Evolutionary conservation across 2,888 invertebrate species (phyloP), one percentile per base, ranked within the genome.

Genomic region (Cephus runcator): DNA sequence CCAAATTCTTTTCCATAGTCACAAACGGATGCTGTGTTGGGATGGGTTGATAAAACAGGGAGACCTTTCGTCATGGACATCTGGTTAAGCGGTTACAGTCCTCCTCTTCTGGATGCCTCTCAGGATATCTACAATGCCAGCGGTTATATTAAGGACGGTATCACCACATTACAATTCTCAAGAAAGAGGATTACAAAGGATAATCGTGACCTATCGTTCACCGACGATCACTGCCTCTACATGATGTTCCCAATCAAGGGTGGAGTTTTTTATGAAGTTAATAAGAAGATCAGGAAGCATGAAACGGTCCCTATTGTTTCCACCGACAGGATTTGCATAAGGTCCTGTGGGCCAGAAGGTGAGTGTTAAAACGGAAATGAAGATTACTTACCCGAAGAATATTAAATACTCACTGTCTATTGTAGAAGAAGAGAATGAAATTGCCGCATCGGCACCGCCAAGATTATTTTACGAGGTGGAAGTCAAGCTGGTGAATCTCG

Each of bases 171-270:
- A 40, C 95, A 94, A 80, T 98, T 98, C 87, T 94, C 94, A 6
- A 93, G 98, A 85, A 97, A 96, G 89, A 93, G 97, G 76, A 92
- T 94, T 9, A 96, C 96, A 23, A 94, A 94, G 2, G 97, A 98
- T 90, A 87, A 88, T 3, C 93, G 95, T 94, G 97, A 98, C 90
- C 92, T 97, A 30, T 95, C 96, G 1, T 97, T 98, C 92, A 95
- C 96, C 1, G 96, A 97, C 87, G 94, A 94, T 1, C 94, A 95
- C 79, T 98, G 98, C 86, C 92, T 97, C 69, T 97, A 97, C 92
- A 93, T 98, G 93, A 96, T 98, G 94, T 98, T 97, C 93, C 96
- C 97, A 2, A 94, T 96, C 0, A 94, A 95, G 87, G 98, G 98
- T 11, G 98, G 98, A 0, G 93, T 93, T 3, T 97, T 96, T 90